Evolutionary conservation across 2,113 vertebrate genomes (phyloP), one percentile per base, ranked within the genome.

Genomic region (Rhinolophus ferrumequinum): DNA sequence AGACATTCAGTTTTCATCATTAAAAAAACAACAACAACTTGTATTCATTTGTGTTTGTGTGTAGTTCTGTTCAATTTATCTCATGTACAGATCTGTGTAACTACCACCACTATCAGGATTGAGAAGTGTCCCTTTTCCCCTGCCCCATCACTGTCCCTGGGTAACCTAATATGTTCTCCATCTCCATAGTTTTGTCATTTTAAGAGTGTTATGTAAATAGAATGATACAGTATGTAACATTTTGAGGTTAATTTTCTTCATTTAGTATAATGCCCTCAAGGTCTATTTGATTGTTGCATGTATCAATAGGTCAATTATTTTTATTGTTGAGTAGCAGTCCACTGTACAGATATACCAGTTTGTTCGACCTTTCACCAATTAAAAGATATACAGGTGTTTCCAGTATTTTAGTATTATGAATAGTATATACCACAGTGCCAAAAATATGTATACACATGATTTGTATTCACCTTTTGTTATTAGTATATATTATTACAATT

Each of bases 191-290:
- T 96, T 35, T 93, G 47, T 58, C 62, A 85, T 64, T 88, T 92
- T 33, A 87, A 81, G 44, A 94, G 22, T 38, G n/a, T 73, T 90
- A 79, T 3, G 33, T 79, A 75, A 90, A 79, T 50, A n/a, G 16
- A 88, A 87, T 52, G 73, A 89, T 28, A 85, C 3, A 50, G 64
- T 28, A 92, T 18, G 0, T n/a, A 94, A 87, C 22, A 19, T 64
- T 83, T 50, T 52, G 47, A 90, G n/a, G 50, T 56, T 97, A 70
- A 73, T 18, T 90, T 79, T 88, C 75, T 90, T 64, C 28, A 82
- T 26, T 83, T 35, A 73, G n/a, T 69, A 38, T 83, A 76, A 90
- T 30, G 14, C 24, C 41, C 60, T 54, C 73, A 79, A 73, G 22
- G 44, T 80, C 75, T 12, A 85, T 26, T 15, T 93, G 30, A 35